Evolutionary conservation across 2,888 invertebrate genomes (phyloP).

Genomic region (Cataglyphis altisquamis): DNA sequence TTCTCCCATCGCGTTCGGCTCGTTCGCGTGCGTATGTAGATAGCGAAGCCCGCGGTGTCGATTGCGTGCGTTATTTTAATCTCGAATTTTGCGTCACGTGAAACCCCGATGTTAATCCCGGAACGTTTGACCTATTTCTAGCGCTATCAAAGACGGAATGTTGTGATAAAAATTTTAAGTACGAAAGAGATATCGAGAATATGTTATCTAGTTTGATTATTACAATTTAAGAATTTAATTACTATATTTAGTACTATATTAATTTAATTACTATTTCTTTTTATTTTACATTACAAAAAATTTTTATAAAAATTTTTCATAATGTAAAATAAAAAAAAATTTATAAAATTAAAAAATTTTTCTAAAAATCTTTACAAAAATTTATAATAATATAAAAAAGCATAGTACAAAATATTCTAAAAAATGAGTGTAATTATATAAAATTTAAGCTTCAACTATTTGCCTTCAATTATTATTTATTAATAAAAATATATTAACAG

Average conservation of each 20-base stretch:
- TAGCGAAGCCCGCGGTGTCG: neutral
- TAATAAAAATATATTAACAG: neutral
- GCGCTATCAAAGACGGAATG: neutral
- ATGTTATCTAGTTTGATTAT: neutral
- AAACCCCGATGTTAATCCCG: neutral
- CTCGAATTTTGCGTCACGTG: constrained; percentile 24
- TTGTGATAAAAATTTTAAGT: neutral
- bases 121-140: constrained; percentile 23
- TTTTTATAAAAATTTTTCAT: no score
- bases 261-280: neutral
- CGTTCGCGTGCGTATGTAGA: constrained; percentile 42
- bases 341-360: neutral
- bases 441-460: neutral
- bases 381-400: neutral
- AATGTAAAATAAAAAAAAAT: no score
- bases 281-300: neutral
- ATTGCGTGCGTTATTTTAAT: constrained; percentile 38
- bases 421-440: neutral
- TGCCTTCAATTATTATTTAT: neutral
- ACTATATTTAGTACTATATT: neutral
- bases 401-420: neutral
- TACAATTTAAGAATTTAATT: neutral
- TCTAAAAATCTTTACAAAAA: neutral
- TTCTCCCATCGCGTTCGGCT: constrained; percentile 62
- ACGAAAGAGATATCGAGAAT: neutral